These are phyloP conservation scores for Numenius arquata DNA, from an alignment of 2,113 vertebrate genomes.

Conservation along the genomic window DNA sequence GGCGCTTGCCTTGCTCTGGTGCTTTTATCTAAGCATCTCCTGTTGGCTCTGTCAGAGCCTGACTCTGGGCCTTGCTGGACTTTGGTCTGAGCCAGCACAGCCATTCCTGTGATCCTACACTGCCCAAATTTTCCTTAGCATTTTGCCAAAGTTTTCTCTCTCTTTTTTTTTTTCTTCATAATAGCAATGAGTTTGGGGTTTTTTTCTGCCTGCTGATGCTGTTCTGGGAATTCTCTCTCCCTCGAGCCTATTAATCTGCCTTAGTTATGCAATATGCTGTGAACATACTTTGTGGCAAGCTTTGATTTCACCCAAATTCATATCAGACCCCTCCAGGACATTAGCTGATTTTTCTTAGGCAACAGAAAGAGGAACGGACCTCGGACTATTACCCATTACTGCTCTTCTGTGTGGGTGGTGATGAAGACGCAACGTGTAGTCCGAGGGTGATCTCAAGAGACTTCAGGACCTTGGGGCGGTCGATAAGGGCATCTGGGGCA, in stretches of 20 bases:
- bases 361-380: not conserved
- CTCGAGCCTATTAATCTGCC: not conserved
- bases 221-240: conserved; percentile 15
- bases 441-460: not conserved
- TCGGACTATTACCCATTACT: not conserved
- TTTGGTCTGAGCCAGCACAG: not conserved
- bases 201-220: not conserved
- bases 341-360: not conserved
- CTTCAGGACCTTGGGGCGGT: not conserved
- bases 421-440: not conserved
- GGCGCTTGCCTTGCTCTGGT: not conserved
- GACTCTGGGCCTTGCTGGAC: not conserved
- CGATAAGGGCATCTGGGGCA: not conserved
- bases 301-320: not conserved
- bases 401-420: not conserved
- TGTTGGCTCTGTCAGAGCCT: not conserved
- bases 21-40: not conserved
- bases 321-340: not conserved
- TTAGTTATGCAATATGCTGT: not conserved
- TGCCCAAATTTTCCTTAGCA: not conserved
- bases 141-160: not conserved
- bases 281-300: not conserved
- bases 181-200: not conserved
- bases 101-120: not conserved
- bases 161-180: not conserved